These are phyloP conservation scores for Lipotes vexillifer DNA, from an alignment of 2,113 vertebrate genomes.

Conservation along the genomic window DNA sequence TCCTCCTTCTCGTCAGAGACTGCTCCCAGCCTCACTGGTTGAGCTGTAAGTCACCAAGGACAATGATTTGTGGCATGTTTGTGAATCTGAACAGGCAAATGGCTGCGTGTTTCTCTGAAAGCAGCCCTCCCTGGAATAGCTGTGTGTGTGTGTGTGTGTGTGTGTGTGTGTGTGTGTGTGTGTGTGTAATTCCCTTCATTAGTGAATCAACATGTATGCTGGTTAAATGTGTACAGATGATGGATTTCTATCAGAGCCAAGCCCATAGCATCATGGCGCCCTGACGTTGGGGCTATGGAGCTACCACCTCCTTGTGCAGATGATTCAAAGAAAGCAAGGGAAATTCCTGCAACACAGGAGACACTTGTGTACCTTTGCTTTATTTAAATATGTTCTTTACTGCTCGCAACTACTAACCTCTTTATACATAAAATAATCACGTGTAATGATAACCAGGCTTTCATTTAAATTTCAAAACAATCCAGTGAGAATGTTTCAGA, in stretches of 20 bases:
- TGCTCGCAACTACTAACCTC: neutral
- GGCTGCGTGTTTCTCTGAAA: neutral
- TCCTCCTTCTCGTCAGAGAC: neutral
- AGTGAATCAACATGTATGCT: neutral
- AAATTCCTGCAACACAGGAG: neutral
- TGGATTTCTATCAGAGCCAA: neutral
- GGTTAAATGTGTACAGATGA: neutral
- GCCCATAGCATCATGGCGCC: neutral
- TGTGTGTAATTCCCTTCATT: neutral
- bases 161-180: neutral
- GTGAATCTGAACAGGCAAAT: neutral
- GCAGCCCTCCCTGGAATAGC: neutral
- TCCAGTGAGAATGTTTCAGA: neutral
- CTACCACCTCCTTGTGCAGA: neutral
- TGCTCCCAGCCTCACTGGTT: neutral
- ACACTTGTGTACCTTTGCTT: neutral
- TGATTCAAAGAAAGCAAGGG: fast-evolving
- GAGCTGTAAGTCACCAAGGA: neutral
- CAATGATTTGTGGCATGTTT: neutral
- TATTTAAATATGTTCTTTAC: neutral
- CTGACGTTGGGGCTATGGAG: neutral
- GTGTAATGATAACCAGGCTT: neutral
- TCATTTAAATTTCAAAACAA: constrained; percentile 12
- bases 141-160: neutral
- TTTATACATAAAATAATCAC: neutral